Percentiles rank a stretch among this genome's conserved stretches.
Evolutionary conservation across 2,113 vertebrate genomes (phyloP).

Genomic region (Ophiodon elongatus): DNA sequence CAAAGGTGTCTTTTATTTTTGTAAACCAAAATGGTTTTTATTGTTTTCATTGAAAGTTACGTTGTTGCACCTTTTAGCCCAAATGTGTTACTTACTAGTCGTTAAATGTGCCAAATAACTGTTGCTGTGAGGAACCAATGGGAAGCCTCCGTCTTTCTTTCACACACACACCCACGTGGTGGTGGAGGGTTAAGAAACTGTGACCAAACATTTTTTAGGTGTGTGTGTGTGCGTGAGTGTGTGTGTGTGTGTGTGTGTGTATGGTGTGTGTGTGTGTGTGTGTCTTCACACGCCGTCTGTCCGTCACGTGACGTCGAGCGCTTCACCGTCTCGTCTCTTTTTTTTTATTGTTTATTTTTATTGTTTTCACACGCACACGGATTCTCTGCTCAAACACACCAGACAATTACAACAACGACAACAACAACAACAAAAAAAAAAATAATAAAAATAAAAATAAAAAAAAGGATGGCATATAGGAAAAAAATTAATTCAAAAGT

Average conservation of each 20-base stretch:
- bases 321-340: not conserved
- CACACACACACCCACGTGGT: slow-evolving; percentile 11
- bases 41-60: slow-evolving; percentile 62
- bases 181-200: slow-evolving; percentile 62
- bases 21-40: slow-evolving; percentile 80
- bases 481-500: slow-evolving; percentile 68
- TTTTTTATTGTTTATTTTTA: not conserved
- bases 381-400: slow-evolving; percentile 50
- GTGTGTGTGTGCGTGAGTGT: not conserved
- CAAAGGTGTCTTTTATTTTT: slow-evolving; percentile 78
- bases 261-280: not conserved
- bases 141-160: slow-evolving; percentile 46
- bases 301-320: not conserved
- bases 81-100: slow-evolving; percentile 75
- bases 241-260: not conserved
- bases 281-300: slow-evolving; percentile 26
- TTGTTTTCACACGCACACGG: too few species aligned
- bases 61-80: slow-evolving; percentile 80
- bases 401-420: slow-evolving; percentile 56
- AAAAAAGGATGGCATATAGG: slow-evolving; percentile 72
- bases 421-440: too few species aligned
- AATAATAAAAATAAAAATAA: slow-evolving; percentile 15
- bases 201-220: slow-evolving; percentile 68
- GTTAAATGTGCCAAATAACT: slow-evolving; percentile 86
- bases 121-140: slow-evolving; percentile 67